A percentile compares a stretch with the other conserved stretches of the same genome.
Evolutionary conservation across 2,113 vertebrate species (phyloP).

Genomic region (Corapipo altera): DNA sequence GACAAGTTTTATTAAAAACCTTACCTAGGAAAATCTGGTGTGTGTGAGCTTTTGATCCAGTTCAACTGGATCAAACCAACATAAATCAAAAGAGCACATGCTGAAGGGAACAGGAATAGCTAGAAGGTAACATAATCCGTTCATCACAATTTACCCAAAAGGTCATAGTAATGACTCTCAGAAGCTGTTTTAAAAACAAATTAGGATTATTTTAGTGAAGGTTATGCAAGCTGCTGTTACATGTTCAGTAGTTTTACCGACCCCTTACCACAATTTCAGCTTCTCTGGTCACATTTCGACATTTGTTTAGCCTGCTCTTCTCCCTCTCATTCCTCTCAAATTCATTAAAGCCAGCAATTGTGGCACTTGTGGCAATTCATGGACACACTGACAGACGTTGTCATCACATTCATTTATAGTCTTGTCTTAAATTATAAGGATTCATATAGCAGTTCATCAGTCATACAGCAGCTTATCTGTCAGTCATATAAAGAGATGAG

Average conservation of each 20-base stretch:
- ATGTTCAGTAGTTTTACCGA: neutral
- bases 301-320: neutral
- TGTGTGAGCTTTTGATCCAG: neutral
- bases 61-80: neutral
- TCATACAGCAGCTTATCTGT: constrained; percentile 1
- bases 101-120: constrained; percentile 29
- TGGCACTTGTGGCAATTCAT: neutral
- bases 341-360: neutral
- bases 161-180: constrained; percentile 7
- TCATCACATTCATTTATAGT: neutral
- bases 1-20: neutral
- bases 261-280: neutral
- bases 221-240: neutral
- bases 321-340: neutral
- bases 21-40: neutral
- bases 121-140: neutral
- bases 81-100: neutral
- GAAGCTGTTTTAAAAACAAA: constrained; percentile 19
- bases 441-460: constrained; percentile 3
- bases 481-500: neutral
- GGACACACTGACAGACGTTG: neutral
- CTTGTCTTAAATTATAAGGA: neutral
- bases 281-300: neutral
- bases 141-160: constrained; percentile 10
- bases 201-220: neutral